These are phyloP conservation scores for Ormyrus pomaceus DNA, from an alignment of 2,888 invertebrate species.

Conservation along the genomic window DNA sequence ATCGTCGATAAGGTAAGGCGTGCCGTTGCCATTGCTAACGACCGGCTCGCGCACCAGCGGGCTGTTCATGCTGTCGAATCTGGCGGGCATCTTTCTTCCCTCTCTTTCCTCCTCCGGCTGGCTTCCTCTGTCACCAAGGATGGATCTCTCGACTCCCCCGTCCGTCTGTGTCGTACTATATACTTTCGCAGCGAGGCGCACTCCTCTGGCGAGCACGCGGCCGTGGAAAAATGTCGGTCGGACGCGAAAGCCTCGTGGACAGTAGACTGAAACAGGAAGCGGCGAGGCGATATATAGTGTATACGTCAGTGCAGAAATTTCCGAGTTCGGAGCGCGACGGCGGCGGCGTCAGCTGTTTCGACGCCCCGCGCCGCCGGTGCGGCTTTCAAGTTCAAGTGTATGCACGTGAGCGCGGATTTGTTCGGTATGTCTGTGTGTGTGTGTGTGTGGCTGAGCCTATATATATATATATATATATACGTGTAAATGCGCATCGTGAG, in stretches of 20 bases:
- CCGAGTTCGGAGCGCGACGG: no score
- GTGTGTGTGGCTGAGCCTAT: neutral
- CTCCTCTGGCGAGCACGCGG: no score
- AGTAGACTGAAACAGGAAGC: conserved; percentile 65
- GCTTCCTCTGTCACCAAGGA: no score
- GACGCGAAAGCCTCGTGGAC: conserved; percentile 68
- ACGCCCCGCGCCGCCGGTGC: neutral
- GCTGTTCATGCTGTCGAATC: conserved; percentile 79
- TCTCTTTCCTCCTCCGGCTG: neutral
- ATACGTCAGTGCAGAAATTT: neutral
- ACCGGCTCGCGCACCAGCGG: conserved; percentile 68
- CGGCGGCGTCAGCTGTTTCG: conserved; percentile 21
- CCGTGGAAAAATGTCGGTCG: conserved; percentile 34
- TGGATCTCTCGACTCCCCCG: no score
- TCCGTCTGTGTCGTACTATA: no score
- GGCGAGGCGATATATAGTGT: conserved; percentile 17
- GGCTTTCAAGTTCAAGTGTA: conserved; percentile 43
- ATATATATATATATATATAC: neutral
- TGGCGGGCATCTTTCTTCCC: conserved; percentile 81
- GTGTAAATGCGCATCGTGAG: neutral
- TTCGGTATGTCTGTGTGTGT: neutral
- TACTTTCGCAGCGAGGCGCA: no score
- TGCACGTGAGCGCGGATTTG: neutral
- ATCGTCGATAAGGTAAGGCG: conserved; percentile 75
- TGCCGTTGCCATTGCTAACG: conserved; percentile 67